A percentile compares a stretch with the other conserved stretches of the same genome.
Evolutionary conservation across 2,797 vertebrate genomes (phyloP).

Genomic region (Phoebastria nigripes): DNA sequence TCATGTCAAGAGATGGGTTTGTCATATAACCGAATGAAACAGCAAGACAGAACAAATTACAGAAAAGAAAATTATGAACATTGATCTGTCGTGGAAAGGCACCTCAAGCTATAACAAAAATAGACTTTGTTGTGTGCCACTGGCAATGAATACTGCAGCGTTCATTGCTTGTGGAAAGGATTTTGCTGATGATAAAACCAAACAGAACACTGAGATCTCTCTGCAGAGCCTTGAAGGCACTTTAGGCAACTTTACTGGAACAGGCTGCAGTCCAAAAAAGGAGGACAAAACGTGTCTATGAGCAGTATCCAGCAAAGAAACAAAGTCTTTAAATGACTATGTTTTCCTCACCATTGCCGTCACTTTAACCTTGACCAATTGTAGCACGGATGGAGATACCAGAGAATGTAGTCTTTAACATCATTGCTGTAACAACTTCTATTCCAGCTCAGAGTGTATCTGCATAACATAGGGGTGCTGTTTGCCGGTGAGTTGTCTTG

Average conservation of each 20-base stretch:
- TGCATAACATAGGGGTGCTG: neutral
- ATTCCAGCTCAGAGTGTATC: neutral
- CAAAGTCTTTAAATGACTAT: neutral
- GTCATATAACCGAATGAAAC: slow-evolving; percentile 20
- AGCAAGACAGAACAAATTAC: slow-evolving; percentile 30
- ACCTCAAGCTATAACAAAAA: slow-evolving; percentile 42
- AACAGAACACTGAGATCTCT: neutral
- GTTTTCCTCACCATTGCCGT: neutral
- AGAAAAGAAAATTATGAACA: slow-evolving; percentile 35
- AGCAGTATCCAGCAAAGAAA: neutral
- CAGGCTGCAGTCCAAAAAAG: neutral
- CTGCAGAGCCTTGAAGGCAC: neutral
- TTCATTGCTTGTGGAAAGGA: slow-evolving; percentile 35
- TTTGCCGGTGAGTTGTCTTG: neutral
- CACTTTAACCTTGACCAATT: neutral
- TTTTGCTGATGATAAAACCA: slow-evolving; percentile 47
- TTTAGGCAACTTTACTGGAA: neutral
- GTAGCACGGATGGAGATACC: neutral
- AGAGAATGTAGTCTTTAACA: neutral
- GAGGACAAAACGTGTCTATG: neutral
- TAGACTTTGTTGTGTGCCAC: slow-evolving; percentile 20
- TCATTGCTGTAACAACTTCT: neutral
- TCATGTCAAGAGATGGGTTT: slow-evolving; percentile 5
- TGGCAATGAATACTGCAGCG: slow-evolving; percentile 8
- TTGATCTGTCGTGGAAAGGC: slow-evolving; percentile 17